Evolutionary conservation across 2,113 vertebrate species (phyloP).

Genomic region (Cercopithecus mona): DNA sequence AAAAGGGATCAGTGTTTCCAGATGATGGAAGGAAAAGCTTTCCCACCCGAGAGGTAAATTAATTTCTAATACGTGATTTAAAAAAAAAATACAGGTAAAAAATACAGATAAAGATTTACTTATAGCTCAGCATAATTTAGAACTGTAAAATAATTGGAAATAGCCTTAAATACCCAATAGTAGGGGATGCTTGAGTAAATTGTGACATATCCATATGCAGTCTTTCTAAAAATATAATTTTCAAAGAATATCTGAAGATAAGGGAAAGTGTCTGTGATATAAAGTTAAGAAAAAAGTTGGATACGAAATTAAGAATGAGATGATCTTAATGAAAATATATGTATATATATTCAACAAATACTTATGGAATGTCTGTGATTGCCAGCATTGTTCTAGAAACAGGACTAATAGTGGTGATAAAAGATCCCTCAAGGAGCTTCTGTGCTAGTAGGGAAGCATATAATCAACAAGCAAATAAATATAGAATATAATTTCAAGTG

Average conservation of each 20-base stretch:
- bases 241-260: constrained; percentile 8
- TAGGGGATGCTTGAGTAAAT: neutral
- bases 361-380: neutral
- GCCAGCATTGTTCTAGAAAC: neutral
- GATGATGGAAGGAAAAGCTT: constrained; percentile 69
- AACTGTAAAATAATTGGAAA: constrained; percentile 42
- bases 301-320: neutral
- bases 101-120: constrained; percentile 27
- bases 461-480: neutral
- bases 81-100: neutral
- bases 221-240: constrained; percentile 23
- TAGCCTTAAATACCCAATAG: constrained; percentile 13
- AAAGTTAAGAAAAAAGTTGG: neutral
- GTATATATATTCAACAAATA: neutral
- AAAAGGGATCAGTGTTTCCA: constrained; percentile 75
- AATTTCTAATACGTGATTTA: neutral
- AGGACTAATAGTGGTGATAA: neutral
- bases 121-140: neutral
- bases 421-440: neutral
- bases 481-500: neutral
- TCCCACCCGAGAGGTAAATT: constrained; percentile 83
- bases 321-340: constrained; percentile 1
- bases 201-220: neutral
- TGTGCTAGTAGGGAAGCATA: neutral
- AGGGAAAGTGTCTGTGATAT: neutral